Evolutionary conservation across 2,113 vertebrate genomes (phyloP).

Genomic region (Barbus barbus): DNA sequence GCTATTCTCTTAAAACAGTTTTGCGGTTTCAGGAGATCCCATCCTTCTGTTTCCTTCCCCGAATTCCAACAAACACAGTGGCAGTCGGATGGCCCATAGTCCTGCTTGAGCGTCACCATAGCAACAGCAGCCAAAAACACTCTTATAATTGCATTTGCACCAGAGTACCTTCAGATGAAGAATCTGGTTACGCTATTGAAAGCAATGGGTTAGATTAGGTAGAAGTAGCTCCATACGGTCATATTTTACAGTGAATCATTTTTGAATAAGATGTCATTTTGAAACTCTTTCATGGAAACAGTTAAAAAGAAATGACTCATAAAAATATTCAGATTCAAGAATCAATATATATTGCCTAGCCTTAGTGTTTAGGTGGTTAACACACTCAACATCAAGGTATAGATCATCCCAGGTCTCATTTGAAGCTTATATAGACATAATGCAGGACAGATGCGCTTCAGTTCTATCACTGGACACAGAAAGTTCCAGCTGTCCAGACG

Average conservation of each 20-base stretch:
- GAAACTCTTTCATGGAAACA: no score
- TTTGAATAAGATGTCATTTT: neutral
- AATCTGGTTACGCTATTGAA: no score
- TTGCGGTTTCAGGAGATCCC: slow-evolving; percentile 85
- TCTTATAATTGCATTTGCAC: neutral
- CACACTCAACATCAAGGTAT: neutral
- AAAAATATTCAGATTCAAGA: neutral
- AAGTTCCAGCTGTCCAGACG: slow-evolving; percentile 67
- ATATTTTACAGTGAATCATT: neutral
- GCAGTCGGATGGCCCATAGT: slow-evolving; percentile 83
- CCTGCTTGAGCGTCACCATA: slow-evolving; percentile 75
- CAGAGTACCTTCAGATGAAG: neutral
- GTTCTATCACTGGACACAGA: slow-evolving; percentile 3
- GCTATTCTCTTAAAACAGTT: slow-evolving; percentile 76
- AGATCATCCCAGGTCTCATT: slow-evolving; percentile 25
- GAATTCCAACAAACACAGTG: slow-evolving; percentile 98
- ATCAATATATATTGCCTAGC: neutral
- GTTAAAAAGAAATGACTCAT: neutral
- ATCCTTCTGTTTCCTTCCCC: slow-evolving; percentile 81
- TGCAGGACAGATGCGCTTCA: slow-evolving; percentile 25
- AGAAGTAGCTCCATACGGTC: no score
- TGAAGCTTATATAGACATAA: slow-evolving; percentile 3
- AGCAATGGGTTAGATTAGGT: no score
- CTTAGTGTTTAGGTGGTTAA: neutral
- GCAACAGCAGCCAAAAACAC: slow-evolving; percentile 53